Base-by-base conservation (phyloP, 2,888 invertebrate species). In the Coelinius sp. region DNA sequence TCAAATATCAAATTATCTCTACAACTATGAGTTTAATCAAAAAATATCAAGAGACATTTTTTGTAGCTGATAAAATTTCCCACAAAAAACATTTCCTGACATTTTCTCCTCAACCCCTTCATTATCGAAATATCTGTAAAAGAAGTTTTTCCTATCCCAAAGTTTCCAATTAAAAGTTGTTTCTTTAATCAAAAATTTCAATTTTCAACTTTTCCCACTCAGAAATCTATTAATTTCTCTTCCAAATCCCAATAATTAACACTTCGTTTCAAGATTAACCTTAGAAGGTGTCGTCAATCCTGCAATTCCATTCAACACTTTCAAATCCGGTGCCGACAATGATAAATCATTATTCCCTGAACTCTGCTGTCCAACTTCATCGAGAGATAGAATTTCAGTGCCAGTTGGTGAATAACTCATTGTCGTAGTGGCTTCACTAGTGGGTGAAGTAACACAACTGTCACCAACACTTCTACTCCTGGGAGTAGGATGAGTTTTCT, bases 361-460 rank as follows among this genome's bases (percentile, higher is more conserved):
- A 65, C 73, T 75, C 35, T 79, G 77, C 25, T 77, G 75, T 52
- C 76, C 79, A 65, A 83, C 83, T 70, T 85, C 84, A 68, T 84
- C 85, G 31, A 84, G 77, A 4, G 85, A 85, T n/a, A 83, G 73
- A 73, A 86, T 80, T 73, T 86, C 85, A 3, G 84, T 84, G 5
- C 79, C 81, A 25, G 84, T 83, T n/a, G 84, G 83, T 25, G 84
- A 85, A 68, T 82, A 86, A 66, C 83, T 72, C 31, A 76, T 46
- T 1, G 78, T 78, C 6, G 82, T 82, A 7, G 84, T 84, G 6
- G 81, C 84, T 62, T 87, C 85, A 75, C 85, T 86, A 7, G 82
- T 84, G 3, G 84, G 84, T 27, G 83, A 86, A 0, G 84, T 86
- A 12, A 85, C 83, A 73, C 85, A 86, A 70, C 85, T 85, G n/a